Evolutionary conservation across 2,797 vertebrate genomes (phyloP).

Genomic region (Enteromius anoplus): DNA sequence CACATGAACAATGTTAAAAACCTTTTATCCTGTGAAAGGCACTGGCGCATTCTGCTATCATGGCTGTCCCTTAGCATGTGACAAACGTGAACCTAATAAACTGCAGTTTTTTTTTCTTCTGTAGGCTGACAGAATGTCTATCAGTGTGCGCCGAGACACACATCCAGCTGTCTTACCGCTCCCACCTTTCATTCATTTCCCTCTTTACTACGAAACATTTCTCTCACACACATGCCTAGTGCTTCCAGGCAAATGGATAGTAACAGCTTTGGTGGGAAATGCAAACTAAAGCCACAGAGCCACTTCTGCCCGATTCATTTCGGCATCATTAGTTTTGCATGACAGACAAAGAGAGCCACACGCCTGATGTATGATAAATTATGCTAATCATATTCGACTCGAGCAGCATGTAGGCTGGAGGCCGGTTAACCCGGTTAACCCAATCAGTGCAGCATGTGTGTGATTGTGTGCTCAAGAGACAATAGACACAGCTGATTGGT

Average conservation of each 20-base stretch:
- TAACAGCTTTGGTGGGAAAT: slow-evolving; percentile 40
- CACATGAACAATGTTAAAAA: background rate
- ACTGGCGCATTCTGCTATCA: background rate
- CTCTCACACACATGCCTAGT: slow-evolving; percentile 11
- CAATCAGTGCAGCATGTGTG: slow-evolving; percentile 46
- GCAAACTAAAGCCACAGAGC: slow-evolving; percentile 44
- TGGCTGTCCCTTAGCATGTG: slow-evolving; percentile 14
- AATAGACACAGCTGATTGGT: slow-evolving; percentile 19
- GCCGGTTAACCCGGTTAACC: slow-evolving; percentile 45
- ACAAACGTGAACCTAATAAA: slow-evolving; percentile 29
- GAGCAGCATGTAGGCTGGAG: slow-evolving; percentile 59
- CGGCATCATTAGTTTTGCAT: slow-evolving; percentile 44
- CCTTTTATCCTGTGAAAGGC: background rate
- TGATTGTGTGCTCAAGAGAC: background rate
- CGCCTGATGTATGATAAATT: slow-evolving; percentile 70
- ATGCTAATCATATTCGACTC: slow-evolving; percentile 75
- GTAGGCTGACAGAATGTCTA: slow-evolving; percentile 6
- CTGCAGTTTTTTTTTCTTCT: slow-evolving; percentile 55
- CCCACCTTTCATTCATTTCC: slow-evolving; percentile 34
- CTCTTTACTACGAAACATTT: slow-evolving; percentile 52
- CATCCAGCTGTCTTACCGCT: slow-evolving; percentile 6
- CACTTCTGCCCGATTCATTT: slow-evolving; percentile 32
- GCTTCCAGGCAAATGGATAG: slow-evolving; percentile 36
- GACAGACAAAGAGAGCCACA: slow-evolving; percentile 73
- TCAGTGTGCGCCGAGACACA: slow-evolving; percentile 45